Evolutionary conservation across 2,797 vertebrate genomes (phyloP).

Genomic region (Halcyon chelicuti): DNA sequence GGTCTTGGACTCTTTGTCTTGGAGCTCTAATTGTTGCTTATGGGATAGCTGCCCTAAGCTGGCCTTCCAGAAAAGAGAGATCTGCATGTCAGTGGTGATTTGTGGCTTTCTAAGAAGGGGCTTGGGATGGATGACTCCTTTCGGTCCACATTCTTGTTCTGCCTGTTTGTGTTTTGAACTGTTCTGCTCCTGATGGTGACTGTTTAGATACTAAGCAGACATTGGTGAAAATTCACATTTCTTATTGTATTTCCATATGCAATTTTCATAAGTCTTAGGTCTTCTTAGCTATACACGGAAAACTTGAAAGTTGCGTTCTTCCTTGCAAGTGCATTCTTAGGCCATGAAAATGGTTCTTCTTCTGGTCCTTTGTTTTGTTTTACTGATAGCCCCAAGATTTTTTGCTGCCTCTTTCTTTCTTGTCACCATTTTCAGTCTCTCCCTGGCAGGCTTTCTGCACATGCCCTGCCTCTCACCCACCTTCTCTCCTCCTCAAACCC

Average conservation of each 20-base stretch:
- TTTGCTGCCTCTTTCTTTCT: not conserved
- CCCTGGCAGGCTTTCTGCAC: not conserved
- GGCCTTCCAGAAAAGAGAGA: accelerated
- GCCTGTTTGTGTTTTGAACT: not conserved
- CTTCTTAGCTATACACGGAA: not conserved
- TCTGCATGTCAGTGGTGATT: not conserved
- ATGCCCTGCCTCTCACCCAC: not conserved
- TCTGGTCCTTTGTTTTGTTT: not conserved
- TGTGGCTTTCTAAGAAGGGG: not conserved
- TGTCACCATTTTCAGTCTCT: not conserved
- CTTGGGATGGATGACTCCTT: not conserved
- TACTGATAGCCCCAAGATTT: not conserved
- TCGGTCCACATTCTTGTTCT: not conserved
- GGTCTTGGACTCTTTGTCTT: not conserved
- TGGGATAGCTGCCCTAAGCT: not conserved
- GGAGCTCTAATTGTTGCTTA: not conserved
- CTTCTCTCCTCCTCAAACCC: conserved; percentile 10
- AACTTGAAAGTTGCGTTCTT: not conserved
- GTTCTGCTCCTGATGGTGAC: not conserved
- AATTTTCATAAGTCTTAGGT: not conserved
- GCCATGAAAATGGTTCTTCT: not conserved
- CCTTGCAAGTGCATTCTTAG: not conserved
- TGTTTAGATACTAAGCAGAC: not conserved
- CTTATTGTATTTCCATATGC: not conserved
- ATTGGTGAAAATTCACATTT: not conserved